phyloP scores from a whole-genome alignment of 64 coral and sea anemone species.

The Acropora yongei region DNA sequence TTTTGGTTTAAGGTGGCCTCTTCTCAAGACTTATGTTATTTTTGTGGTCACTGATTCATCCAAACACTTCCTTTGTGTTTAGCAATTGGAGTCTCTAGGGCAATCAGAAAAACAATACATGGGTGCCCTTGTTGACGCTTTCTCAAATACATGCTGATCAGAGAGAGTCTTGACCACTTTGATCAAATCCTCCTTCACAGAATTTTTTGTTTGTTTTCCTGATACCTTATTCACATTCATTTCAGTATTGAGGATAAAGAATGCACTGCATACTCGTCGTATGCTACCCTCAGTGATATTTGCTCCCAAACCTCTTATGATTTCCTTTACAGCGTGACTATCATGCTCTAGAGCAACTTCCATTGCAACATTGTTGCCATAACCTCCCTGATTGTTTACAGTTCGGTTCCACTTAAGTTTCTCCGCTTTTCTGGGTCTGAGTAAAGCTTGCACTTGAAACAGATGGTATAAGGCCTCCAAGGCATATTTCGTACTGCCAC shows the following conservation, averaged over 20 bases:
- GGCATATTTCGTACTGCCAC: constrained; percentile 76
- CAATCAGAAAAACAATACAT: constrained; percentile 44
- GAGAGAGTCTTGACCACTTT: constrained; percentile 44
- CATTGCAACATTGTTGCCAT: constrained; percentile 52
- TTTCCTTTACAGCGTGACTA: constrained; percentile 38
- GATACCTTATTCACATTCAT: constrained; percentile 24
- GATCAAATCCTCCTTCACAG: constrained; percentile 3
- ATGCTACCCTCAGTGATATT: constrained; percentile 44
- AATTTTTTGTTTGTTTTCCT: constrained; percentile 35
- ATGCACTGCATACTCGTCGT: constrained; percentile 24
- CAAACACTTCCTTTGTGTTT: constrained; percentile 19
- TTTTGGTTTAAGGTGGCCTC: constrained; percentile 36
- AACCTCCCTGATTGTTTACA: constrained; percentile 36
- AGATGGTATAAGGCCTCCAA: constrained; percentile 59
- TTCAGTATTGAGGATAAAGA: constrained; percentile 14
- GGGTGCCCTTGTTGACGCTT: constrained; percentile 44
- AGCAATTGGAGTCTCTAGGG: constrained; percentile 35
- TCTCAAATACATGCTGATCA: constrained; percentile 38
- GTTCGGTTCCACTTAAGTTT: constrained; percentile 59
- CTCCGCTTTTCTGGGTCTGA: constrained; percentile 43
- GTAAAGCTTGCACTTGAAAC: constrained; percentile 54
- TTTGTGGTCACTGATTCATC: constrained; percentile 57
- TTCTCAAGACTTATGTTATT: constrained; percentile 46
- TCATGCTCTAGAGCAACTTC: constrained; percentile 56
- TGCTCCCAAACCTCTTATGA: constrained; percentile 41